Conservation (phyloP, 2,888 invertebrate species). For the Cremastinae sp. region DNA sequence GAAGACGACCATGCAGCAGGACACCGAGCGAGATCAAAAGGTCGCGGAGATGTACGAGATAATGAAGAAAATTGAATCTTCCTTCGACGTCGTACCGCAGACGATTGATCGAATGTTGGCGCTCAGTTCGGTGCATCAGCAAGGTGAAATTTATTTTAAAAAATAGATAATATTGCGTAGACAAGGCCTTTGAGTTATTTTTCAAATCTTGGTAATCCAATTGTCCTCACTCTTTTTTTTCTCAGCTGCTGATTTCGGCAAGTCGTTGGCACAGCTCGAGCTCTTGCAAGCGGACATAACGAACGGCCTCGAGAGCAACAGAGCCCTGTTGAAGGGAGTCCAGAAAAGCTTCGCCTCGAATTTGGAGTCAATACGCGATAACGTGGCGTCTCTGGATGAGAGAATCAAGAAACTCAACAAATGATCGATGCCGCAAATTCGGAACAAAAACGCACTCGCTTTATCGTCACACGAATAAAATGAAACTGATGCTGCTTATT, state of each 20-base stretch:
- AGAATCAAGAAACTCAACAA: slow-evolving; percentile 85
- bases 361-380: slow-evolving; percentile 88
- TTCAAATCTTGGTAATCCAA: slow-evolving; percentile 30
- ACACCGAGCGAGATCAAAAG: slow-evolving; percentile 87
- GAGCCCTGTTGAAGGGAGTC: slow-evolving; percentile 88
- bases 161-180: not conserved
- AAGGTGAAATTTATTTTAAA: slow-evolving; percentile 84
- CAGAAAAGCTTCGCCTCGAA: slow-evolving; percentile 91
- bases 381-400: slow-evolving; percentile 88
- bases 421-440: slow-evolving; percentile 70
- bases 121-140: slow-evolving; percentile 92
- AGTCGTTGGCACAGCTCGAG: slow-evolving; percentile 91
- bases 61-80: slow-evolving; percentile 91
- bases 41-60: slow-evolving; percentile 92
- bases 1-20: slow-evolving; percentile 79
- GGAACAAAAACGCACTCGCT: slow-evolving; percentile 48
- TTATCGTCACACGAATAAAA: slow-evolving; percentile 34
- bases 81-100: slow-evolving; percentile 89
- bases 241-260: slow-evolving; percentile 93
- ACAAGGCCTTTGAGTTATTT: not conserved
- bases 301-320: slow-evolving; percentile 88
- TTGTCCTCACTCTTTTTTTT: slow-evolving; percentile 61
- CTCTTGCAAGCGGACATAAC: slow-evolving; percentile 88
- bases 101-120: slow-evolving; percentile 93
- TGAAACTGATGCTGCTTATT: slow-evolving; percentile 59